Conservation (phyloP, 2,113 vertebrate species). For the Catharus bicknelli region DNA sequence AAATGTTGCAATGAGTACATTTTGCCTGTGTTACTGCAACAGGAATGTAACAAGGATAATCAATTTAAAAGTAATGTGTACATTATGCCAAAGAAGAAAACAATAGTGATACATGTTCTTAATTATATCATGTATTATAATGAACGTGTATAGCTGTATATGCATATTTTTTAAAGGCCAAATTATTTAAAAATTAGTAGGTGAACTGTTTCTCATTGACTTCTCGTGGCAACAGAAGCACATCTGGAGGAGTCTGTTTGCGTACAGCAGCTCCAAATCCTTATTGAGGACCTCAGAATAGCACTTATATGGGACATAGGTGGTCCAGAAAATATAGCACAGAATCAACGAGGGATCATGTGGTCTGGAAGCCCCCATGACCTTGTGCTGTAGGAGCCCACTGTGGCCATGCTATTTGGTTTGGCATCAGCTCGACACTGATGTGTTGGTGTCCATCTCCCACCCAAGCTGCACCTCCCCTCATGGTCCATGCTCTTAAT, state of each 20-base stretch:
- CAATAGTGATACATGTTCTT: too few relatives aligned
- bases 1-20: not conserved
- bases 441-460: not conserved
- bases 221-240: not conserved
- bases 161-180: not conserved
- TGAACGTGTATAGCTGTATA: not conserved
- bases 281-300: not conserved
- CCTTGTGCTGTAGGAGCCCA: too few relatives aligned
- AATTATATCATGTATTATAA: not conserved
- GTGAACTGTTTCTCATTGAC: not conserved
- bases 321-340: not conserved
- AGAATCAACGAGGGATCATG: not conserved
- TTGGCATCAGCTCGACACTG: accelerated
- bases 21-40: not conserved
- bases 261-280: not conserved
- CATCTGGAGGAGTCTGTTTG: not conserved
- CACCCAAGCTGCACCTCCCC: not conserved
- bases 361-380: not conserved
- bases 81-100: not conserved
- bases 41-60: not conserved
- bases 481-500: not conserved
- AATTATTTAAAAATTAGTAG: not conserved
- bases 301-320: accelerated
- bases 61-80: not conserved
- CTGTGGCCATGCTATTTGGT: not conserved